phyloP scores from a whole-genome alignment of 2,113 vertebrate genomes.

The Melanerpes formicivorus region DNA sequence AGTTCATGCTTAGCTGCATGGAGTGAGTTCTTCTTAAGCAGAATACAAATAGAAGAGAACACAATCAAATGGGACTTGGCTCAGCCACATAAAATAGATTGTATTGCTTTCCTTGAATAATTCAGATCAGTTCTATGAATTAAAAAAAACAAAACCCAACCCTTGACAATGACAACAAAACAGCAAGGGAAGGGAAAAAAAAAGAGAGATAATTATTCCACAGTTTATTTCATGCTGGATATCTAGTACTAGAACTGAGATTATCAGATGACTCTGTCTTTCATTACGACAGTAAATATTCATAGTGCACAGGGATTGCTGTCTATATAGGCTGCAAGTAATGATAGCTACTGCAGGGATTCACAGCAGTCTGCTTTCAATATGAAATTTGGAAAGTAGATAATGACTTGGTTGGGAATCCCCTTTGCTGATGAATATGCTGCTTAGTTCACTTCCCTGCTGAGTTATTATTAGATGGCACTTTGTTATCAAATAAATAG shows the following conservation, averaged over 20 bases:
- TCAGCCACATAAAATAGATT: background rate
- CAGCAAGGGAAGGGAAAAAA: background rate
- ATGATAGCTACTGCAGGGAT: background rate
- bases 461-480: slow-evolving; percentile 37
- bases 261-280: background rate
- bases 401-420: slow-evolving; percentile 48
- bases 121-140: background rate
- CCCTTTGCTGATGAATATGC: slow-evolving; percentile 38
- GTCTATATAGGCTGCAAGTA: background rate
- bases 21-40: background rate
- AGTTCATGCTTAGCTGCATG: background rate
- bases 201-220: background rate
- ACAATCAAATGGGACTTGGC: background rate
- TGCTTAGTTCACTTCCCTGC: slow-evolving; percentile 48
- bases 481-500: slow-evolving; percentile 55
- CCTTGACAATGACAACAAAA: background rate
- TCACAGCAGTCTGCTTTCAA: slow-evolving; percentile 24
- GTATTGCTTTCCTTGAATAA: background rate
- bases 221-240: background rate
- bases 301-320: background rate
- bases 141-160: background rate
- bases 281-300: slow-evolving; percentile 47
- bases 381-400: slow-evolving; percentile 43
- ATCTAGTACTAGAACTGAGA: background rate
- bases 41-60: background rate